phyloP scores from a whole-genome alignment of 2,797 vertebrate species.

The Oceanodroma leucorhoa region DNA sequence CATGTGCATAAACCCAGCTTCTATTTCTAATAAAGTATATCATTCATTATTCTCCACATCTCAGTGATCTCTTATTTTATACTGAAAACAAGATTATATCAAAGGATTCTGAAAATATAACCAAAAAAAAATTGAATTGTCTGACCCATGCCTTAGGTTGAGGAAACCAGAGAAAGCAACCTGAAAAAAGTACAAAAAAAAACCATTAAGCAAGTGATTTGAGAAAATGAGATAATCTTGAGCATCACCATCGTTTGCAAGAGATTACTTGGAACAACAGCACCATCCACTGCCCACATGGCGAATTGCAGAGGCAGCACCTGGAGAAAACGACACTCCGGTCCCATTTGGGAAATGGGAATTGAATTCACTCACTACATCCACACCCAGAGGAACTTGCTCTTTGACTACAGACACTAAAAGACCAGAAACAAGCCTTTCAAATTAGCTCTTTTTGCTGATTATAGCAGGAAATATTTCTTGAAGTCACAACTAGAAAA shows the following conservation, averaged over 20 bases:
- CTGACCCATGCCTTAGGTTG: background rate
- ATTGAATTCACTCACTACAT: rapidly evolving
- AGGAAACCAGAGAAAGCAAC: background rate
- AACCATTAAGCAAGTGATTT: rapidly evolving
- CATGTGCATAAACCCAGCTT: background rate
- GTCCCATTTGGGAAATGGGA: rapidly evolving
- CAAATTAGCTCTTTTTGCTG: no score
- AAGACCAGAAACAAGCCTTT: background rate
- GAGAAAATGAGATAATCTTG: rapidly evolving
- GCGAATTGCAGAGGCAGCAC: background rate
- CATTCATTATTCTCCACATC: background rate
- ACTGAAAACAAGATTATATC: background rate
- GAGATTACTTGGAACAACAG: background rate
- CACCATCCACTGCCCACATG: background rate
- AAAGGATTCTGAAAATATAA: background rate
- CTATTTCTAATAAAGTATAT: background rate
- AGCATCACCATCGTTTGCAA: rapidly evolving
- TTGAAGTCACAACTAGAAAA: background rate
- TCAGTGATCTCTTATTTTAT: background rate
- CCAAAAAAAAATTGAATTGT: background rate
- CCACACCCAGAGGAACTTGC: rapidly evolving
- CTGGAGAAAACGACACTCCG: rapidly evolving
- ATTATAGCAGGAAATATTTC: background rate
- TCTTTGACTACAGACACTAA: background rate
- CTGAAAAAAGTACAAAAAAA: background rate